phyloP scores from a whole-genome alignment of 2,797 vertebrate species.

The Leptatherina wallacei region DNA sequence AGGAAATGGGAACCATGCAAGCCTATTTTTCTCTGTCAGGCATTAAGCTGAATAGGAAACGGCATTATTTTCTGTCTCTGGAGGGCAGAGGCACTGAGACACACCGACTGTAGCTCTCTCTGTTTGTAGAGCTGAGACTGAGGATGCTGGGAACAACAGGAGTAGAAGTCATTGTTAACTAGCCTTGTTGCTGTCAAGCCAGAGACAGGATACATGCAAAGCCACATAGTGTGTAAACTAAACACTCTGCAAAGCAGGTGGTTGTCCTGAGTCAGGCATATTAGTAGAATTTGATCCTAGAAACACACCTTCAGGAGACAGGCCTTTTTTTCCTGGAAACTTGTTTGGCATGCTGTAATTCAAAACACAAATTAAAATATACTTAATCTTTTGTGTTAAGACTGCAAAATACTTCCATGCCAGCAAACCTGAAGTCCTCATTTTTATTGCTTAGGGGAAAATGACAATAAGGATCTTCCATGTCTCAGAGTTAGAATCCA shows the following conservation, averaged over 20 bases:
- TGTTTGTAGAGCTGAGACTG: slow-evolving; percentile 53
- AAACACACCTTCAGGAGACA: slow-evolving; percentile 7
- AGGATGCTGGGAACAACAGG: slow-evolving; percentile 62
- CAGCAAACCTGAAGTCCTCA: slow-evolving; percentile 40
- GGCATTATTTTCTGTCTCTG: slow-evolving; percentile 59
- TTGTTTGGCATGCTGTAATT: slow-evolving; percentile 22
- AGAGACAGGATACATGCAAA: slow-evolving; percentile 40
- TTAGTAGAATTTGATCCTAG: slow-evolving; percentile 45
- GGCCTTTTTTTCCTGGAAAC: neutral
- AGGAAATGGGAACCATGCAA: slow-evolving; percentile 62
- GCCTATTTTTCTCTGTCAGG: slow-evolving; percentile 56
- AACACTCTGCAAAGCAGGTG: slow-evolving; percentile 53
- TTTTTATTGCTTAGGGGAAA: slow-evolving; percentile 63
- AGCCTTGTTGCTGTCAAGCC: slow-evolving; percentile 59
- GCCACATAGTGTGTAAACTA: slow-evolving; percentile 35
- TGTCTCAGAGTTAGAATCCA: slow-evolving; percentile 73
- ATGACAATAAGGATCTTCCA: slow-evolving; percentile 64
- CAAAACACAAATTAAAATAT: slow-evolving; percentile 33
- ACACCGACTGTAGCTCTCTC: slow-evolving; percentile 49
- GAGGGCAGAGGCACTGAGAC: slow-evolving; percentile 54
- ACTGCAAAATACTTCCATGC: slow-evolving; percentile 25
- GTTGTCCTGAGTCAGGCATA: slow-evolving; percentile 27
- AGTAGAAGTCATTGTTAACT: slow-evolving; percentile 65
- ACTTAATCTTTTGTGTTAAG: slow-evolving; percentile 36
- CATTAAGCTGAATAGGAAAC: slow-evolving; percentile 67